Evolutionary conservation across 2,113 vertebrate genomes (phyloP).

Genomic region (Phalacrocorax carbo): DNA sequence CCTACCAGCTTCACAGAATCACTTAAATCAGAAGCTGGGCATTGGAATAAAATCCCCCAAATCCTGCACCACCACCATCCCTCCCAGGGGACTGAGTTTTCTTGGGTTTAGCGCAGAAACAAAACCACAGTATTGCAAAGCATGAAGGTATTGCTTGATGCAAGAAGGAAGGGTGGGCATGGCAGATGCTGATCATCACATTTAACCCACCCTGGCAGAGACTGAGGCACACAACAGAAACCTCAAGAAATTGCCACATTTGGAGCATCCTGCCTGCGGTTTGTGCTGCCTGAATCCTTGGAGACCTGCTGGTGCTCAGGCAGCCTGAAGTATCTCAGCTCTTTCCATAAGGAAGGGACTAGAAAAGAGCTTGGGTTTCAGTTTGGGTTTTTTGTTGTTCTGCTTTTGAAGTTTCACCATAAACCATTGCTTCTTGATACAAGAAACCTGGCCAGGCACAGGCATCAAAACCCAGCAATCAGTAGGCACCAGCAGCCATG

Average conservation of each 20-base stretch:
- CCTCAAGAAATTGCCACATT: not conserved
- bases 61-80: not conserved
- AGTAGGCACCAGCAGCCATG: not conserved
- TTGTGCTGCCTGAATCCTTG: fast-evolving
- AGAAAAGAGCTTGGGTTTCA: not conserved
- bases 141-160: not conserved
- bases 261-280: not conserved
- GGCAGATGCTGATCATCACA: not conserved
- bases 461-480: not conserved
- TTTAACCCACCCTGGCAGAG: not conserved
- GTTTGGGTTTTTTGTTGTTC: not conserved
- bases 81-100: not conserved
- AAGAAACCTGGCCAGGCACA: not conserved
- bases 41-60: not conserved
- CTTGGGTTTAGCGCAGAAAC: not conserved
- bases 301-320: not conserved
- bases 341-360: not conserved
- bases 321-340: not conserved
- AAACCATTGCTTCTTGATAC: not conserved
- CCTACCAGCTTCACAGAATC: not conserved
- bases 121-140: not conserved
- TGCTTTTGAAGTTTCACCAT: not conserved
- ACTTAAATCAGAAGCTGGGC: not conserved
- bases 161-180: not conserved
- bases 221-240: not conserved